Evolutionary conservation across 2,888 invertebrate species (phyloP).

Genomic region (Ptilodon capucinus): DNA sequence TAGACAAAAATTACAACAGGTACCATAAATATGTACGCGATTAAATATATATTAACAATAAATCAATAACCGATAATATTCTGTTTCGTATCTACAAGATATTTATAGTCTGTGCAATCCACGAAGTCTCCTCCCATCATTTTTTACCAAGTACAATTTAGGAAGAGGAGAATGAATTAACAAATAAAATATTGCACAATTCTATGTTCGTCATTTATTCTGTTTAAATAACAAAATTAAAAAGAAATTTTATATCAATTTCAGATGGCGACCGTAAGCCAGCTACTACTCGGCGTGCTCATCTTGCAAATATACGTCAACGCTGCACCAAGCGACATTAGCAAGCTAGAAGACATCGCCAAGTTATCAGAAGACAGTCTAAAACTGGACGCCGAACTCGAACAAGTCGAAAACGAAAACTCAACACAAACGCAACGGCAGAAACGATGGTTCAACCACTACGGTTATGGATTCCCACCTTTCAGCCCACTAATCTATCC

Average conservation of each 20-base stretch:
- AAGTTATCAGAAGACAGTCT: constrained; percentile 27
- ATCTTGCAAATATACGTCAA: constrained; percentile 44
- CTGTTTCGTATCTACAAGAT: too few species aligned
- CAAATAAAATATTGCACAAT: too few species aligned
- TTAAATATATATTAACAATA: too few species aligned
- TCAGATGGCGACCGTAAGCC: constrained; percentile 58
- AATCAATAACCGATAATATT: too few species aligned
- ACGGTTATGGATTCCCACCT: constrained; percentile 43
- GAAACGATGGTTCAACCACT: constrained; percentile 54
- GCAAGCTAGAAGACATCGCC: constrained; percentile 38
- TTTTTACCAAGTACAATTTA: too few species aligned
- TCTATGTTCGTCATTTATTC: too few species aligned
- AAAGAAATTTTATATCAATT: constrained; percentile 34
- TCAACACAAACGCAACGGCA: constrained; percentile 45
- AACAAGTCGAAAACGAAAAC: constrained; percentile 26
- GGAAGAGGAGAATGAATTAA: too few species aligned
- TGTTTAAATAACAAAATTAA: not conserved
- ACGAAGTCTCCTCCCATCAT: too few species aligned
- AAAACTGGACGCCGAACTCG: constrained; percentile 21
- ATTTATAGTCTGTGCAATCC: too few species aligned
- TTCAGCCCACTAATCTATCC: constrained; percentile 39
- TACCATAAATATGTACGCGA: too few species aligned
- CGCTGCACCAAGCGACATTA: constrained; percentile 52
- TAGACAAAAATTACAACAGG: too few species aligned
- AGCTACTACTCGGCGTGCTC: constrained; percentile 43